A percentile compares a stretch with the other conserved stretches of the same genome.
Evolutionary conservation across 2,797 vertebrate species (phyloP).

Genomic region (Sebastes paucispinis): DNA sequence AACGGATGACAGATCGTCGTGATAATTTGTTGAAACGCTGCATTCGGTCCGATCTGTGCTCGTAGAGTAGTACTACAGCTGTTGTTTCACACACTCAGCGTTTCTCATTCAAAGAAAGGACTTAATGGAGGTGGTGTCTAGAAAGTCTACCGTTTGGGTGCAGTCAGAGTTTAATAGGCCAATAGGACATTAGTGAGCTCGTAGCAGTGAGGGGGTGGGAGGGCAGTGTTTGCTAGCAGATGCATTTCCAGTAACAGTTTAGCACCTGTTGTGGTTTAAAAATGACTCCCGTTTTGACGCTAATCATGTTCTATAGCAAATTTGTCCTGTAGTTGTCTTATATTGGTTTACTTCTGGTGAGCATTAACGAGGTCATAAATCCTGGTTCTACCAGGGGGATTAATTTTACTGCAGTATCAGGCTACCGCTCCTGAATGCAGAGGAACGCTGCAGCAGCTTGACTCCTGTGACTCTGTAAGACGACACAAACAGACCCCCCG

Average conservation of each 20-base stretch:
- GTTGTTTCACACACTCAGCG: background rate
- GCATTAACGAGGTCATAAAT: constrained; percentile 3
- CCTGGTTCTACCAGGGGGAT: background rate
- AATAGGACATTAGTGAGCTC: background rate
- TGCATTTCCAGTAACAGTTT: background rate
- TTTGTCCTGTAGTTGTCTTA: background rate
- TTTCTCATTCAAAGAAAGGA: background rate
- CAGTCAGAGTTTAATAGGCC: background rate
- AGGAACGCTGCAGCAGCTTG: background rate
- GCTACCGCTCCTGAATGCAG: background rate
- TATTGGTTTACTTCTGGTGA: background rate
- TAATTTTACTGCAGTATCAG: constrained; percentile 7
- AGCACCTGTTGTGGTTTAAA: constrained; percentile 13
- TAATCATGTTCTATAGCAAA: background rate
- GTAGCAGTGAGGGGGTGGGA: background rate
- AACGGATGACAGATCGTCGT: background rate
- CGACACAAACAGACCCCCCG: background rate
- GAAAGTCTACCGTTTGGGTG: background rate
- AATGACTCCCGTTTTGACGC: background rate
- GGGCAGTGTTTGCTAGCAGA: background rate
- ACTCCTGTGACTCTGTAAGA: constrained; percentile 1
- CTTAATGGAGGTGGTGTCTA: background rate
- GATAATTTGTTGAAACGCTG: constrained; percentile 1
- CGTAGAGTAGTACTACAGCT: background rate
- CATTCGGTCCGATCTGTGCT: background rate